These are phyloP conservation scores for Junonia oenone DNA, from an alignment of 2,888 invertebrate species.

Conservation along the genomic window DNA sequence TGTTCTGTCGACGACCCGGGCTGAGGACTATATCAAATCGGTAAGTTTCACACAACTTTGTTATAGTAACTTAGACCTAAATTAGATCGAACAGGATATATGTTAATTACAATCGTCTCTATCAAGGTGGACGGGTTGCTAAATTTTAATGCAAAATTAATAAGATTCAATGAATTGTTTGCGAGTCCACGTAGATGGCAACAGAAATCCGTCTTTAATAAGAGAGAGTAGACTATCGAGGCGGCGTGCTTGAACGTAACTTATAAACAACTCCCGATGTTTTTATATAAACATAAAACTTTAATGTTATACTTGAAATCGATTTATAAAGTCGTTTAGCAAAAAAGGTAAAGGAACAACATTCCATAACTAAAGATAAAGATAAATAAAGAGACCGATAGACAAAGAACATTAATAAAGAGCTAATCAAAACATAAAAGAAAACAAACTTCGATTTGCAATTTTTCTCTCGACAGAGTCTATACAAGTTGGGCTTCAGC, in stretches of 20 bases:
- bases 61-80: background rate
- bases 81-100: constrained; percentile 4
- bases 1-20: constrained; percentile 86
- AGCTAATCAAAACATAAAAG: constrained; percentile 14
- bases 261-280: constrained; percentile 5
- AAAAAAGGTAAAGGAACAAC: background rate
- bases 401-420: constrained; percentile 3
- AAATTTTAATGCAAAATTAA: constrained; percentile 31
- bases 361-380: background rate
- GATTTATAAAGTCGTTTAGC: background rate
- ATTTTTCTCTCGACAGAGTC: constrained; percentile 44
- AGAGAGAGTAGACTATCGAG: constrained; percentile 21
- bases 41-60: constrained; percentile 61
- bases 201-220: constrained; percentile 23
- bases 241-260: constrained; percentile 1
- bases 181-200: constrained; percentile 8
- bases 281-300: background rate
- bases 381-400: background rate
- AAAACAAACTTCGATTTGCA: constrained; percentile 18
- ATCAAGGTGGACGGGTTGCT: constrained; percentile 32
- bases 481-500: constrained; percentile 55
- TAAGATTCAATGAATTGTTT: constrained; percentile 15
- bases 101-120: background rate
- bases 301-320: background rate
- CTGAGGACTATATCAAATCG: constrained; percentile 89